Percentiles rank a stretch among this genome's conserved stretches.
These are phyloP conservation scores for Elgaria multicarinata DNA, from an alignment of 2,113 vertebrate species.

Conservation along the genomic window DNA sequence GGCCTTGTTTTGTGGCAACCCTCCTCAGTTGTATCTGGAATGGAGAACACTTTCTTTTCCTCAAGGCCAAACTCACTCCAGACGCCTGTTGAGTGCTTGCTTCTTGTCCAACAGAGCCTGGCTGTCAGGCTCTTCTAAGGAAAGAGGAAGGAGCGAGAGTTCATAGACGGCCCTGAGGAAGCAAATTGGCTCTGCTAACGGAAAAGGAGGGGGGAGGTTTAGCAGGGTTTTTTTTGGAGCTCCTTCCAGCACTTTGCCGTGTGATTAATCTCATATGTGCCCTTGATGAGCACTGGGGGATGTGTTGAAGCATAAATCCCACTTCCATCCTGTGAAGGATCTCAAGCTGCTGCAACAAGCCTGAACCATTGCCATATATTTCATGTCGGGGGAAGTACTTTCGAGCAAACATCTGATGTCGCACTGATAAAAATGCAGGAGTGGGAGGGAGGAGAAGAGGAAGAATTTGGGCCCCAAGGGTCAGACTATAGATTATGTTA, in stretches of 20 bases:
- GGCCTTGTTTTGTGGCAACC: neutral
- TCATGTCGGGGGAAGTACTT: constrained; percentile 18
- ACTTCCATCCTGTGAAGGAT: constrained; percentile 16
- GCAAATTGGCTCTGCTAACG: constrained; percentile 12
- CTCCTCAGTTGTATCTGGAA: neutral
- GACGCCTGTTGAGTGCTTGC: neutral
- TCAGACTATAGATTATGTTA: too few relatives aligned
- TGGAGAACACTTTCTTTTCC: neutral
- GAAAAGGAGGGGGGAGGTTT: neutral
- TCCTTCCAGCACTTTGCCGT: constrained; percentile 21
- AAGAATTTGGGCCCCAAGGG: neutral
- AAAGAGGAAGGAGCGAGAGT: neutral
- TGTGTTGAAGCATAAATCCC: neutral
- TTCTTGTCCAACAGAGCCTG: neutral
- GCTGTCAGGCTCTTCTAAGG: neutral
- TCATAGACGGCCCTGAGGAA: constrained; percentile 20
- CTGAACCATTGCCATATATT: constrained; percentile 42
- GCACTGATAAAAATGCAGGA: constrained; percentile 26
- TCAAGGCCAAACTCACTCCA: neutral
- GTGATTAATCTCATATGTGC: constrained; percentile 33
- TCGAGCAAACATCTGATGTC: constrained; percentile 43
- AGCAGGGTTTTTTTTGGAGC: neutral
- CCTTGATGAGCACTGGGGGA: constrained; percentile 39
- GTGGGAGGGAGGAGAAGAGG: neutral
- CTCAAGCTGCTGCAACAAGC: neutral